Evolutionary conservation across 1,140 invertebrate genomes (phyloP).

Genomic region (Euwallacea fornicatus): DNA sequence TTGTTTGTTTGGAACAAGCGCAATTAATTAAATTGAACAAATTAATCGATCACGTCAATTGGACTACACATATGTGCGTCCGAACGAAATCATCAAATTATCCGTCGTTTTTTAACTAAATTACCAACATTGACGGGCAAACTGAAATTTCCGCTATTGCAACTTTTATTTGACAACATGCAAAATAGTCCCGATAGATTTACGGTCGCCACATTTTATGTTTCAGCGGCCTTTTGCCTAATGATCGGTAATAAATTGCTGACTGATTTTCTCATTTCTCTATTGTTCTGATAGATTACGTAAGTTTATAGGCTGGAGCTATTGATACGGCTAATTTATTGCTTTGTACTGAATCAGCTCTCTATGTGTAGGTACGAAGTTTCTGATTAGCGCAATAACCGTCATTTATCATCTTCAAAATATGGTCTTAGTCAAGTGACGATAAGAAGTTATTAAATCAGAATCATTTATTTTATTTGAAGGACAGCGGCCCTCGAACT

Average conservation of each 20-base stretch:
- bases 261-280: conserved; percentile 4
- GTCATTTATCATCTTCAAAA: too few relatives aligned
- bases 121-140: not conserved
- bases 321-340: too few relatives aligned
- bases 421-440: too few relatives aligned
- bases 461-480: too few relatives aligned
- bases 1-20: not conserved
- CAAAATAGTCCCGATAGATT: conserved; percentile 11
- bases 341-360: too few relatives aligned
- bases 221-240: conserved; percentile 6
- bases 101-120: conserved; percentile 9
- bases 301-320: too few relatives aligned
- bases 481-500: too few relatives aligned
- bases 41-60: not conserved
- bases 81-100: conserved; percentile 8
- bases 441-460: too few relatives aligned
- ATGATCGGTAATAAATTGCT: not conserved
- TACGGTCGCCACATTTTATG: conserved; percentile 13
- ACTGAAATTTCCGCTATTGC: conserved; percentile 7
- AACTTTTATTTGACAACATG: conserved; percentile 13
- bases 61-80: not conserved
- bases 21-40: conserved; percentile 9
- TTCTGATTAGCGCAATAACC: too few relatives aligned
- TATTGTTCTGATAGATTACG: not conserved
- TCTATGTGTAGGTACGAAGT: too few relatives aligned